Conservation (phyloP, 1,140 invertebrate species). For the Drosophila ohnishii region DNA sequence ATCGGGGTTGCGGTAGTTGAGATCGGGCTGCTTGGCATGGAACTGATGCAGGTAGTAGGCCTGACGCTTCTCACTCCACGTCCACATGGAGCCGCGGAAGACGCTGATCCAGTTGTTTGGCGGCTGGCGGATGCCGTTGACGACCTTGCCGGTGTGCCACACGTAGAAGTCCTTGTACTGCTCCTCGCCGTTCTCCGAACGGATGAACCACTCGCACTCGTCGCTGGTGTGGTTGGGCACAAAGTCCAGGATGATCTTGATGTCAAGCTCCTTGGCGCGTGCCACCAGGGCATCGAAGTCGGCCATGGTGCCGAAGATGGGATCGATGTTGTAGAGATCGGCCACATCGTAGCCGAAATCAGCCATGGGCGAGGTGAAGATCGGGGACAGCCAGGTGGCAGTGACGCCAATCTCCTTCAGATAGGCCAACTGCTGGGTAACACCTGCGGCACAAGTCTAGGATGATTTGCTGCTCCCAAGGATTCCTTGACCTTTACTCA, state of each 20-base stretch:
- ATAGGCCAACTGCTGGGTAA: conserved; percentile 86
- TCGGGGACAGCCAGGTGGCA: conserved; percentile 87
- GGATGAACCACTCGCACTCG: conserved; percentile 88
- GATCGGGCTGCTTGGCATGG: conserved; percentile 88
- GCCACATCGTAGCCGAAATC: conserved; percentile 88
- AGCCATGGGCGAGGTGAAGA: conserved; percentile 85
- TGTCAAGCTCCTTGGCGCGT: conserved; percentile 84
- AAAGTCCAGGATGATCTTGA: conserved; percentile 92
- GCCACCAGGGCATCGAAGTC: conserved; percentile 88
- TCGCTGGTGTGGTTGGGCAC: conserved; percentile 93
- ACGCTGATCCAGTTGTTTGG: conserved; percentile 88
- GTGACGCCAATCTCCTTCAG: conserved; percentile 87
- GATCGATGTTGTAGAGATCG: conserved; percentile 86
- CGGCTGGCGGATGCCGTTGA: conserved; percentile 83
- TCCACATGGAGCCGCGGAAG: conserved; percentile 89
- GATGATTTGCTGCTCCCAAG: no score
- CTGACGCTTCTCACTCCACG: conserved; percentile 86
- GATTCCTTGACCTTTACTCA: conserved; percentile 9
- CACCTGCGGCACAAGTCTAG: conserved; percentile 79
- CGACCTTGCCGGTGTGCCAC: conserved; percentile 86
- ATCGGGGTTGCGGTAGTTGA: conserved; percentile 87
- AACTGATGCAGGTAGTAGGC: conserved; percentile 92
- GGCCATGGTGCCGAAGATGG: conserved; percentile 88
- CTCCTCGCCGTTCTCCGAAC: conserved; percentile 85
- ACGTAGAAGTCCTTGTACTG: conserved; percentile 88